These are phyloP conservation scores for Colostygia pectinataria DNA, from an alignment of 2,888 invertebrate species.

Conservation along the genomic window DNA sequence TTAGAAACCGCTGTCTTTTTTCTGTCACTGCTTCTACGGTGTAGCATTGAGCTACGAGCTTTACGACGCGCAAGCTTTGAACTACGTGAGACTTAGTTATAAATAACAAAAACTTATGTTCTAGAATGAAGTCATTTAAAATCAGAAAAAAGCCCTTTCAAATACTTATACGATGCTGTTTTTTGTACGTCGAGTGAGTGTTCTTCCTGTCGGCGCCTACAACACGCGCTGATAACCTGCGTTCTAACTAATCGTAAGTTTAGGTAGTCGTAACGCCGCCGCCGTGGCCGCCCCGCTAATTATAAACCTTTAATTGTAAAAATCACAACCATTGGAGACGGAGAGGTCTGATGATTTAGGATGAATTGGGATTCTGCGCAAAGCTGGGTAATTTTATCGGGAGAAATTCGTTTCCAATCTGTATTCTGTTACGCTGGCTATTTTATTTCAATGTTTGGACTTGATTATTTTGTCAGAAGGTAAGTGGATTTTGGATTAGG, in stretches of 20 bases:
- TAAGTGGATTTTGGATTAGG: no score
- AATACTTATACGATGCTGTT: no score
- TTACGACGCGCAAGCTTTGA: no score
- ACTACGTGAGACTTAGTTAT: no score
- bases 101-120: no score
- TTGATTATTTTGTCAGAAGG: no score
- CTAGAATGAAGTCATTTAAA: no score
- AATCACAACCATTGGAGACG: conserved; percentile 20
- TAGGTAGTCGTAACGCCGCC: not conserved
- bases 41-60: conserved; percentile 1
- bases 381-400: conserved; percentile 8
- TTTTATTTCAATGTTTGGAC: not conserved
- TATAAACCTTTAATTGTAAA: conserved; percentile 30
- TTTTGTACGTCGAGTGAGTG: no score
- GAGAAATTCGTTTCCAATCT: conserved; percentile 1
- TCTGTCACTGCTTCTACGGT: not conserved
- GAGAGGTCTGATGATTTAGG: conserved; percentile 13
- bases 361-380: conserved; percentile 14
- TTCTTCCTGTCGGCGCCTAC: not conserved
- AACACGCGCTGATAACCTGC: not conserved
- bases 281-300: conserved; percentile 21
- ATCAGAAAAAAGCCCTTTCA: no score
- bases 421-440: not conserved
- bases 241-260: not conserved
- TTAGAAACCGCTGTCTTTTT: no score